These are phyloP conservation scores for Actinostola sp. DNA, from an alignment of 92 coral and sea anemone species.

Conservation along the genomic window DNA sequence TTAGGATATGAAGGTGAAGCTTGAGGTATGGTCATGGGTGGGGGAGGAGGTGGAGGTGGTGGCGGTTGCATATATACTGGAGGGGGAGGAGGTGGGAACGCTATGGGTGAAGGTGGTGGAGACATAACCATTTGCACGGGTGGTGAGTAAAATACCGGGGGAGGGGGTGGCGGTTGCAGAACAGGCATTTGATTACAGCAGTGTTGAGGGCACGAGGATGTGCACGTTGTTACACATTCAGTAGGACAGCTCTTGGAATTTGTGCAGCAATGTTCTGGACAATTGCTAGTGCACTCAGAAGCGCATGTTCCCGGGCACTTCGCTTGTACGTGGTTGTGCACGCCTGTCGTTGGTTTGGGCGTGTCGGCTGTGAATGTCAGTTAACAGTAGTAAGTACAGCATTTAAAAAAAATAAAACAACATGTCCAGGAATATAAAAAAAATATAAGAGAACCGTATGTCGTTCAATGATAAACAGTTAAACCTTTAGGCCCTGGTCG, in stretches of 20 bases:
- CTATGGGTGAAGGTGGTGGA: slow-evolving; percentile 33
- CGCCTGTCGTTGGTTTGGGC: slow-evolving; percentile 11
- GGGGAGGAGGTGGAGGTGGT: slow-evolving; percentile 41
- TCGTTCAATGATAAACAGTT: too few species aligned
- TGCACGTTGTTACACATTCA: slow-evolving; percentile 59
- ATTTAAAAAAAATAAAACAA: too few species aligned
- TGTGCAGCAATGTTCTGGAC: slow-evolving; percentile 64
- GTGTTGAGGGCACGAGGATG: slow-evolving; percentile 67
- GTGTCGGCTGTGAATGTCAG: slow-evolving; percentile 17
- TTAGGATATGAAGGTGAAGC: slow-evolving; percentile 8
- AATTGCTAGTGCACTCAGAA: slow-evolving; percentile 60
- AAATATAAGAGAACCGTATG: too few species aligned
- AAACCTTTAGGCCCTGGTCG: too few species aligned
- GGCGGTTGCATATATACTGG: slow-evolving; percentile 32
- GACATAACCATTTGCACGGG: too few species aligned
- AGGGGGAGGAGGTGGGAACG: slow-evolving; percentile 19
- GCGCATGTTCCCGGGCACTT: slow-evolving; percentile 67
- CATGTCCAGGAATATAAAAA: too few species aligned
- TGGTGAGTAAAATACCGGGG: too few species aligned
- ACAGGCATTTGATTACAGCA: slow-evolving; percentile 58
- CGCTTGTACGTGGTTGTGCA: slow-evolving; percentile 31
- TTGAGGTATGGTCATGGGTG: slow-evolving; percentile 13
- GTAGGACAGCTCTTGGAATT: slow-evolving; percentile 27
- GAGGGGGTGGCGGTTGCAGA: slow-evolving; percentile 9
- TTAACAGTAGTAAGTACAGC: too few species aligned